Conservation (phyloP, 2,888 invertebrate species). For the Mesodorylaimus sp. region DNA sequence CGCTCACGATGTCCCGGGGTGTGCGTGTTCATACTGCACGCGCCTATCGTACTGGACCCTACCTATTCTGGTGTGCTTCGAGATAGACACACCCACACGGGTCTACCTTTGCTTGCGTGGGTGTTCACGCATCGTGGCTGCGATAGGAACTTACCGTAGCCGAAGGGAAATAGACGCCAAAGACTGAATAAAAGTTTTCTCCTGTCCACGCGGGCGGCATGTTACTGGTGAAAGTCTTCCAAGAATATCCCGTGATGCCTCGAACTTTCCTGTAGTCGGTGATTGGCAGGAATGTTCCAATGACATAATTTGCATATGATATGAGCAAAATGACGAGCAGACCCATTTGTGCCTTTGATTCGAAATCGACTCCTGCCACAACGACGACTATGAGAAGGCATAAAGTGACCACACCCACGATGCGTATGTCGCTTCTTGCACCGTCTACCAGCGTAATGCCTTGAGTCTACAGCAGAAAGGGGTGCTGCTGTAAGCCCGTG, state of each 20-base stretch:
- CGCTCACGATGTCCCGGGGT: too few species aligned
- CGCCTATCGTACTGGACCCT: too few species aligned
- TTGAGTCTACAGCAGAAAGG: too few species aligned
- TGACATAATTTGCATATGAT: slow-evolving; percentile 70
- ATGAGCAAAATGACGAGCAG: slow-evolving; percentile 50
- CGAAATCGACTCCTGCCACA: slow-evolving; percentile 89
- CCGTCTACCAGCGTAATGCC: slow-evolving; percentile 67
- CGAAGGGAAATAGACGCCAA: slow-evolving; percentile 90
- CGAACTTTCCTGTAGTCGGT: slow-evolving; percentile 48
- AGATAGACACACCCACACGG: too few species aligned
- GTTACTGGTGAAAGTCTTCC: slow-evolving; percentile 41
- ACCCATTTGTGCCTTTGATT: neutral
- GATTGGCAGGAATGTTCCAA: slow-evolving; percentile 68
- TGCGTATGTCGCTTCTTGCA: slow-evolving; percentile 55
- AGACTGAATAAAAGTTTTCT: slow-evolving; percentile 76
- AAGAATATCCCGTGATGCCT: slow-evolving; percentile 64
- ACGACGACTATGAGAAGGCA: slow-evolving; percentile 64
- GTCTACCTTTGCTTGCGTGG: too few species aligned
- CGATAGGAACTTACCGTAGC: too few species aligned
- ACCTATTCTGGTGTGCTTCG: neutral
- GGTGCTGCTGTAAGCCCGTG: too few species aligned
- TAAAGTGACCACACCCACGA: slow-evolving; percentile 59
- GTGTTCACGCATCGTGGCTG: too few species aligned
- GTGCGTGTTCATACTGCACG: too few species aligned
- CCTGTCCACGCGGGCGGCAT: slow-evolving; percentile 58